Evolutionary conservation across 2,113 vertebrate species (phyloP).

Genomic region (Danio rerio): GRCz12tu NC_133182.1:23525501-23526000

Average conservation of each 20-base stretch:
- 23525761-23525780: conserved; percentile 11
- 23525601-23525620: too few species aligned
- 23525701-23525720: too few species aligned
- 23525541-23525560: too few species aligned
- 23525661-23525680: too few species aligned
- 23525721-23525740: too few species aligned
- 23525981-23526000: background rate
- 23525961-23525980: background rate
- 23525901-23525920: background rate
- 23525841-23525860: background rate
- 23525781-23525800: background rate
- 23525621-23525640: too few species aligned
- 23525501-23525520: too few species aligned
- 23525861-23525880: background rate
- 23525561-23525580: too few species aligned
- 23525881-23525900: background rate
- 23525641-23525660: too few species aligned
- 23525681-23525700: too few species aligned
- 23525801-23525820: background rate
- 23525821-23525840: conserved; percentile 18
- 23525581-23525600: too few species aligned
- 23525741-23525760: background rate
- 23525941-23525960: background rate
- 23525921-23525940: background rate
- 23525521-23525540: too few species aligned